Percentiles rank a stretch among this genome's conserved stretches.
phyloP scores from a whole-genome alignment of 2,797 vertebrate species.

The Phoebastria nigripes region DNA sequence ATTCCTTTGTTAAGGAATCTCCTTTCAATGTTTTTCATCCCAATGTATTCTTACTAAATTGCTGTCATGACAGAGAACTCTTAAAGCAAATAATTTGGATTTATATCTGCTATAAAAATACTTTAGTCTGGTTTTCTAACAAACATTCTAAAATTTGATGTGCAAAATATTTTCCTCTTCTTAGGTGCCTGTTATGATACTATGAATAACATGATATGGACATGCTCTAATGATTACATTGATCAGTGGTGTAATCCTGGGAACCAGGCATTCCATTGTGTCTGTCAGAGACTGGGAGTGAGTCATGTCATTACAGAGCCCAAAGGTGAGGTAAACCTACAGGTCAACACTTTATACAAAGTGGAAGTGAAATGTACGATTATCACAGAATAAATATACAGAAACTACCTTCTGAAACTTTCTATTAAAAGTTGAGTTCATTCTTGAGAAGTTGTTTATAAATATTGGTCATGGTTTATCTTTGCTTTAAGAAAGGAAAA shows the following conservation, averaged over 20 bases:
- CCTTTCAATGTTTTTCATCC: not conserved
- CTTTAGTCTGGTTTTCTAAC: not conserved
- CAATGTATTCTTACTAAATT: not conserved
- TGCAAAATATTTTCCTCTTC: not conserved
- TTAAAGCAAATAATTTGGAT: not conserved
- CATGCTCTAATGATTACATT: constrained; percentile 96
- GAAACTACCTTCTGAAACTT: not conserved
- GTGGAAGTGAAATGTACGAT: not conserved
- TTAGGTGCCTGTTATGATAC: constrained; percentile 95
- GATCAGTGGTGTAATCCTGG: constrained; percentile 99
- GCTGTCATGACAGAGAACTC: not conserved
- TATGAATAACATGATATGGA: constrained; percentile 98
- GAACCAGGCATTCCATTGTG: constrained; percentile 97
- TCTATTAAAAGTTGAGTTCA: not conserved
- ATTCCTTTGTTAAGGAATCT: not conserved
- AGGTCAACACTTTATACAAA: not conserved
- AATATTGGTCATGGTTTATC: not conserved
- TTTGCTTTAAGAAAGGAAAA: not conserved
- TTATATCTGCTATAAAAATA: not conserved
- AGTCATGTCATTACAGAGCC: constrained; percentile 91
- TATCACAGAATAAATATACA: not conserved
- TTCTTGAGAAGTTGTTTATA: not conserved
- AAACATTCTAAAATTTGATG: not conserved
- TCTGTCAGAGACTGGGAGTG: constrained; percentile 94
- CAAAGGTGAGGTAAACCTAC: constrained; percentile 82